phyloP scores from a whole-genome alignment of 2,797 vertebrate genomes.

The Tragelaphus oryx region DNA sequence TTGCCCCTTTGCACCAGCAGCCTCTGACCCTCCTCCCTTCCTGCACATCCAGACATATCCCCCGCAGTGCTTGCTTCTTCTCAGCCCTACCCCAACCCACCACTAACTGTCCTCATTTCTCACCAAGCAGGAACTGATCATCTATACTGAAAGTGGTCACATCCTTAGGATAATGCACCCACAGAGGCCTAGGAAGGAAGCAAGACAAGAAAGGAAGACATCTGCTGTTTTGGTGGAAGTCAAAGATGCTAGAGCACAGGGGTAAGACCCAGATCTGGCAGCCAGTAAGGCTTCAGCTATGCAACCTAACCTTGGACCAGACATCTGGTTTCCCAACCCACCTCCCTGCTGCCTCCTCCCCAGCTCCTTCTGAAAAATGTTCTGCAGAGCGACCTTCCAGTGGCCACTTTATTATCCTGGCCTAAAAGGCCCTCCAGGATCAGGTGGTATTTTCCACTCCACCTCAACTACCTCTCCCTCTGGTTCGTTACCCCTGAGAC shows the following conservation, averaged over 20 bases:
- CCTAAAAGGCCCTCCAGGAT: background rate
- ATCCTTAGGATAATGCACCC: conserved; percentile 81
- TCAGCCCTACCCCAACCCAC: background rate
- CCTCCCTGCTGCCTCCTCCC: background rate
- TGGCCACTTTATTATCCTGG: background rate
- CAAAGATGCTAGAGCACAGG: background rate
- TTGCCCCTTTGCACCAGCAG: background rate
- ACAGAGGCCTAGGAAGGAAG: conserved; percentile 65
- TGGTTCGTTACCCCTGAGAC: background rate
- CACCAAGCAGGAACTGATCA: conserved; percentile 81
- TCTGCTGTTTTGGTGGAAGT: background rate
- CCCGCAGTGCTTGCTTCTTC: background rate
- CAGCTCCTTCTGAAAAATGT: background rate
- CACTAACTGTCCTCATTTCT: conserved; percentile 26
- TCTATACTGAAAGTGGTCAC: conserved; percentile 77
- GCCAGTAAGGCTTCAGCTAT: background rate
- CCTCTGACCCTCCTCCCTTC: background rate
- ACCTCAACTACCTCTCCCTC: background rate
- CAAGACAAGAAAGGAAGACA: background rate
- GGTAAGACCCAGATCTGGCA: background rate
- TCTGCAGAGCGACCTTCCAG: background rate
- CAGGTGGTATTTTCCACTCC: background rate
- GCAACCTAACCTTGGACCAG: too few relatives aligned
- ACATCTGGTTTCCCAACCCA: background rate
- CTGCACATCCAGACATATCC: background rate